A percentile compares a stretch with the other conserved stretches of the same genome.
Conservation (phyloP, 53 echinoderm and acorn worm species). For the Patiria pectinifera region DNA sequence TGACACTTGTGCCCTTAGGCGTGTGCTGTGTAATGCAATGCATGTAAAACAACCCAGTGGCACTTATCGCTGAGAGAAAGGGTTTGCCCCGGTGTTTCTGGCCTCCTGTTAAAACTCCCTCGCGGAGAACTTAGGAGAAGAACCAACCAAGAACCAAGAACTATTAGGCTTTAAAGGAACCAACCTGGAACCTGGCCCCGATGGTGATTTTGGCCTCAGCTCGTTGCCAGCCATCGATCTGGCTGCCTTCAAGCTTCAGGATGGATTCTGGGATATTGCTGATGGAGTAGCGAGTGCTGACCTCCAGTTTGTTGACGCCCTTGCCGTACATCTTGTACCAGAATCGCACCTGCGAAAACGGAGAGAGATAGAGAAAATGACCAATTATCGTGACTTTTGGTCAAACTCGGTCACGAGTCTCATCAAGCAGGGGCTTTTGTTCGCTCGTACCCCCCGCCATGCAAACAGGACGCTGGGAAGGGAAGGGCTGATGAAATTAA, state of each 20-base stretch:
- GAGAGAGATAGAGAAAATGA: not conserved
- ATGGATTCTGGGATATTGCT: conserved; percentile 57
- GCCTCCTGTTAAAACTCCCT: too few species aligned
- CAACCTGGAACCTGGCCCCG: conserved; percentile 88
- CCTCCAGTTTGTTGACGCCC: conserved; percentile 67
- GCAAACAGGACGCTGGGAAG: too few species aligned
- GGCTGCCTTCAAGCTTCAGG: conserved; percentile 51
- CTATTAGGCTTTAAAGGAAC: not conserved
- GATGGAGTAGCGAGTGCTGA: conserved; percentile 68
- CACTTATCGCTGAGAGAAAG: too few species aligned
- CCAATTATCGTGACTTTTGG: not conserved
- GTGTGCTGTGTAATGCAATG: not conserved
- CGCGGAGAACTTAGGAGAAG: too few species aligned
- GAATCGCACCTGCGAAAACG: conserved; percentile 75
- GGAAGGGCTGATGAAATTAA: too few species aligned
- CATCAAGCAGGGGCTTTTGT: too few species aligned
- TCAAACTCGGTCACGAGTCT: too few species aligned
- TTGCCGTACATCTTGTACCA: conserved; percentile 93
- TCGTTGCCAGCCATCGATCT: conserved; percentile 76
- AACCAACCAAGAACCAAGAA: not conserved
- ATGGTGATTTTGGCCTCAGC: conserved; percentile 71
- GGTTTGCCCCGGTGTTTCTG: too few species aligned
- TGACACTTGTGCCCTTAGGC: not conserved
- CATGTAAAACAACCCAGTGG: too few species aligned
- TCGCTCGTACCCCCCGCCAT: too few species aligned